Evolutionary conservation across 2,113 vertebrate species (phyloP).

Genomic region (Phrynosoma platyrhinos): DNA sequence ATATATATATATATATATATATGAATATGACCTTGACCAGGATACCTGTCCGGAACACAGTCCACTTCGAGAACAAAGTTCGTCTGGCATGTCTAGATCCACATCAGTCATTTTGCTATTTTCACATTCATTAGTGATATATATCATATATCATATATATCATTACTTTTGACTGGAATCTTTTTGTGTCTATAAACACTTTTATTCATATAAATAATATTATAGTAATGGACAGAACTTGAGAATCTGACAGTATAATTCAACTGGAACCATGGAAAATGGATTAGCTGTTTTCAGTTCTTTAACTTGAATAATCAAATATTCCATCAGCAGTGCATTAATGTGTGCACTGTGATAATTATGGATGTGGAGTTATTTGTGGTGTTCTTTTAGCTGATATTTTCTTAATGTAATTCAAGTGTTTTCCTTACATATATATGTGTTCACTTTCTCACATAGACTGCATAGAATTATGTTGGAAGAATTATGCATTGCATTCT

Average conservation of each 20-base stretch:
- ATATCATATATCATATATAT: too few relatives aligned
- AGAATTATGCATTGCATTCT: too few relatives aligned
- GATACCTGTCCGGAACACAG: too few relatives aligned
- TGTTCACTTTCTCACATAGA: too few relatives aligned
- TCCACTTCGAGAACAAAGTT: neutral
- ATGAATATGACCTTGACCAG: too few relatives aligned
- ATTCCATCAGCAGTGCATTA: constrained; percentile 28
- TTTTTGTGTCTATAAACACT: neutral
- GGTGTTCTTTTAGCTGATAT: too few relatives aligned
- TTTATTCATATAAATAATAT: neutral
- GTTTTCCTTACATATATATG: too few relatives aligned
- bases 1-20: too few relatives aligned
- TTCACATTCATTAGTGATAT: neutral
- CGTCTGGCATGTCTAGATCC: neutral
- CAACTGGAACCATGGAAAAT: neutral
- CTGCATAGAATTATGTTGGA: too few relatives aligned
- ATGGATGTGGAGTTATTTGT: neutral
- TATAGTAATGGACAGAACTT: neutral
- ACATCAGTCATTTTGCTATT: neutral
- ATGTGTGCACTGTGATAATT: neutral
- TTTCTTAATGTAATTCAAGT: too few relatives aligned
- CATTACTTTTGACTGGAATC: neutral
- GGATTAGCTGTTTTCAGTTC: constrained; percentile 5
- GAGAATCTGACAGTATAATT: neutral
- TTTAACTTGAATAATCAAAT: constrained; percentile 5